Percentiles rank a stretch among this genome's conserved stretches.
Evolutionary conservation across 2,797 vertebrate species (phyloP).

Genomic region (Helarctos malayanus): DNA sequence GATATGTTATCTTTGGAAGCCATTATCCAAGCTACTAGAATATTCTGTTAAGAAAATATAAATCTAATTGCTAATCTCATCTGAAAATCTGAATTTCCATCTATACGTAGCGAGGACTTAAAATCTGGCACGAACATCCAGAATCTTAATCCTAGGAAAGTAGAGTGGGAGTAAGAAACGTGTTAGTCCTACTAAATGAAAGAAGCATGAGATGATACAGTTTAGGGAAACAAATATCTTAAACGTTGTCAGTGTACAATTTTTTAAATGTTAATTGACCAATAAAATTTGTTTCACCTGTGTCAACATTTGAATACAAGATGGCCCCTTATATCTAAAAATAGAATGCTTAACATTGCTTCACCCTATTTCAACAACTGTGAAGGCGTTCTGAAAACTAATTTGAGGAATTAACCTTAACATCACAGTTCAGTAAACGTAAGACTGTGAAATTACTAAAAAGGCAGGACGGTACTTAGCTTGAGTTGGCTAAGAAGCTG

Average conservation of each 20-base stretch:
- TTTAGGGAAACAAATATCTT: not conserved
- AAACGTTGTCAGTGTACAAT: not conserved
- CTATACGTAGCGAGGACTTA: not conserved
- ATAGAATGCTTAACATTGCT: slow-evolving; percentile 9
- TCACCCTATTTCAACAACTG: slow-evolving; percentile 25
- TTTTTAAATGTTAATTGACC: not conserved
- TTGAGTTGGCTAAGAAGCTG: slow-evolving; percentile 43
- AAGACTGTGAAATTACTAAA: slow-evolving; percentile 45
- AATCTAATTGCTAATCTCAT: not conserved
- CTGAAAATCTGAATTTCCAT: slow-evolving; percentile 24
- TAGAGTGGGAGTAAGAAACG: not conserved
- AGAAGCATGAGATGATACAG: not conserved
- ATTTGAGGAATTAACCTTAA: slow-evolving; percentile 64
- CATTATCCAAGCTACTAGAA: not conserved
- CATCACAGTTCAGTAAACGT: slow-evolving; percentile 19
- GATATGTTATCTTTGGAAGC: not conserved
- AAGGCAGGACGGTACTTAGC: slow-evolving; percentile 15
- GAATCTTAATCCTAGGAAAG: not conserved
- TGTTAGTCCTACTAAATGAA: not conserved
- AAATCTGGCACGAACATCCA: not conserved
- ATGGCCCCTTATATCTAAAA: not conserved
- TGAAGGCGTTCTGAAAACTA: slow-evolving; percentile 35
- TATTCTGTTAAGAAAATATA: slow-evolving; percentile 5
- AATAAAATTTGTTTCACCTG: slow-evolving; percentile 9
- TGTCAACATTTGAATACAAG: slow-evolving; percentile 34